Evolutionary conservation across 2,888 invertebrate genomes (phyloP), one percentile per base, ranked within the genome.

Genomic region (Athripsodes cinereus): DNA sequence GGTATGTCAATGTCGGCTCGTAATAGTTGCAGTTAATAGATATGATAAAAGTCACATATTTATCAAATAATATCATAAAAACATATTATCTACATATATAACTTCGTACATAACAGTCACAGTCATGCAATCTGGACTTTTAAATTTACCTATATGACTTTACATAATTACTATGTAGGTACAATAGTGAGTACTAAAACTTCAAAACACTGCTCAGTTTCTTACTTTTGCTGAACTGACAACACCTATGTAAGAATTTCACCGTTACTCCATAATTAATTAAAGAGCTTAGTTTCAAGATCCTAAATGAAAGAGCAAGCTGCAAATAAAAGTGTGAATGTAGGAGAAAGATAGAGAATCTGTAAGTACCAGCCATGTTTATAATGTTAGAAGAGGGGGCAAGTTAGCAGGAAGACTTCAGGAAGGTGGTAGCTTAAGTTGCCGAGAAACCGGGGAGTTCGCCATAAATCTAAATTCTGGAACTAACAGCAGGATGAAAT

Each of bases 211-310:
- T 26, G 3, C 26, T 26, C 26, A 26, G 26, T 10, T 6, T 26
- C 3, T 3, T 10, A 26, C 55, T 52, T 44, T 20, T 21, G 20
- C 34, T 50, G 53, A 54, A 54, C 50, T 58, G 50, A 34, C 35
- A 21, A 46, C 5, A 53, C 47, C 44, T 31, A 26, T 26, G 40
- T 40, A n/a, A 13, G 13, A 40, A 40, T 22, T 53, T 48, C 48
- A 18, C 19, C 75, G 74, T 72, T 56, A 55, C 61, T 60, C 75
- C 75, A 76, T 79, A 79, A 79, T 79, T 79, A 79, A 79, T 79
- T 79, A 79, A 78, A 78, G 77, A 77, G 78, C 78, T 79, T 78
- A 79, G 78, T 78, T 78, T 78, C 78, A 78, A 78, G 78, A 78
- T 53, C 40, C 44, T 53, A 40, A 56, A 49, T 20, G 34, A 20